These are phyloP conservation scores for Drosophila lini DNA, from an alignment of 1,140 invertebrate genomes.

Conservation along the genomic window DNA sequence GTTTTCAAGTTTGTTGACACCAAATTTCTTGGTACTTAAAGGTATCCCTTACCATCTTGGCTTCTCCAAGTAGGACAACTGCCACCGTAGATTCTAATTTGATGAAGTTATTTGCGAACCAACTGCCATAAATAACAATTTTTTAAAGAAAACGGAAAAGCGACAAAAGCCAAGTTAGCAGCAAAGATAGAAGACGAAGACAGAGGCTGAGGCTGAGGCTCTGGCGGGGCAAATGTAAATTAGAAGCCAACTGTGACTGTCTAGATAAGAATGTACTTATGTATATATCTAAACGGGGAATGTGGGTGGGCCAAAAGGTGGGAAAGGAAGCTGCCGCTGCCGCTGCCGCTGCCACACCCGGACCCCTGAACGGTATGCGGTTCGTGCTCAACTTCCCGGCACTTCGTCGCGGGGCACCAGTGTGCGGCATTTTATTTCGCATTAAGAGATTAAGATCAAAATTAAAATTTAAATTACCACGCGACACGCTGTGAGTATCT, in stretches of 20 bases:
- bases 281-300: slow-evolving; percentile 14
- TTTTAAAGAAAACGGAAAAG: slow-evolving; percentile 32
- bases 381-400: slow-evolving; percentile 42
- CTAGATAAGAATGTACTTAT: slow-evolving; percentile 57
- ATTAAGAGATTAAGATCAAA: slow-evolving; percentile 84
- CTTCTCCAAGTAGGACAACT: slow-evolving; percentile 6
- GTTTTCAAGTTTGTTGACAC: neutral
- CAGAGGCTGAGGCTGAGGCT: neutral
- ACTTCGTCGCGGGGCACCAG: slow-evolving; percentile 67
- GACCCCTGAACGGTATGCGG: slow-evolving; percentile 17
- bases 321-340: slow-evolving; percentile 22
- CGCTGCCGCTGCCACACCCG: slow-evolving; percentile 13
- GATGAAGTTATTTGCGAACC: slow-evolving; percentile 48
- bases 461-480: slow-evolving; percentile 84
- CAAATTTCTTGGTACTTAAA: neutral
- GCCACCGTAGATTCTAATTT: slow-evolving; percentile 36
- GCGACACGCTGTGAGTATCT: slow-evolving; percentile 60
- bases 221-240: slow-evolving; percentile 59
- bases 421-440: slow-evolving; percentile 84
- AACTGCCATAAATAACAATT: slow-evolving; percentile 48
- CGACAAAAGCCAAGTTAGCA: slow-evolving; percentile 17
- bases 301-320: slow-evolving; percentile 1
- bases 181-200: slow-evolving; percentile 12
- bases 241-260: slow-evolving; percentile 62
- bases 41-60: neutral